Conservation (phyloP, 2,888 invertebrate genomes). For the Cataglyphis cursor region DNA sequence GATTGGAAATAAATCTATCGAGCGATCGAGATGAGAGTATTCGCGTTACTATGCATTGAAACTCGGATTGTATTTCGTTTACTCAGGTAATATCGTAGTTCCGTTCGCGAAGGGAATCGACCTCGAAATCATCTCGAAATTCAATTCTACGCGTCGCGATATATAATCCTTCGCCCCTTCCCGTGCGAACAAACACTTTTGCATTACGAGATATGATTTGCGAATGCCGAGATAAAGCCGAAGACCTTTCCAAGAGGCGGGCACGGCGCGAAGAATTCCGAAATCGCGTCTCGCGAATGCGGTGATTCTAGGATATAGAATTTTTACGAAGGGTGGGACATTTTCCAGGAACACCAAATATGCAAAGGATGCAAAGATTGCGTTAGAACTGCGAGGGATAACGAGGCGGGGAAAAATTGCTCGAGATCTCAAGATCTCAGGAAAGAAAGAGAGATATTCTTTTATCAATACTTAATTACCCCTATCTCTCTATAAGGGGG, state of each 20-base stretch:
- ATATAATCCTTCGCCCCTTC: conserved; percentile 33
- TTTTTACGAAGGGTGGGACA: not conserved
- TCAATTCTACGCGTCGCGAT: conserved; percentile 45
- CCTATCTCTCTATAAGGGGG: too few relatives aligned
- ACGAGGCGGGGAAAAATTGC: not conserved
- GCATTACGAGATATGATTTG: conserved; percentile 52
- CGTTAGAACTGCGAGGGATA: not conserved
- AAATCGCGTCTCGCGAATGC: conserved; percentile 15
- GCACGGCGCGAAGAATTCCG: not conserved
- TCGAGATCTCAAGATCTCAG: not conserved
- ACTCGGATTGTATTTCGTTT: conserved; percentile 56
- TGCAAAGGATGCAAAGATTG: not conserved
- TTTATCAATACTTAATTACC: conserved; percentile 9
- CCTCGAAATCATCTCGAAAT: conserved; percentile 50
- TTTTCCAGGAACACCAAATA: not conserved
- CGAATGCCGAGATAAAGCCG: conserved; percentile 25
- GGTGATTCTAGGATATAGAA: conserved; percentile 15
- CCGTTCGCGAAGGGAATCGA: conserved; percentile 46
- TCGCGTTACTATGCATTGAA: conserved; percentile 57
- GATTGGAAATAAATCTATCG: conserved; percentile 58
- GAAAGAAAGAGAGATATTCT: not conserved
- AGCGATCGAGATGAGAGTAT: conserved; percentile 52
- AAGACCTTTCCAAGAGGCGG: conserved; percentile 12
- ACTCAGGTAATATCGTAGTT: conserved; percentile 52
- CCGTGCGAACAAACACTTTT: conserved; percentile 40